Base-by-base conservation (phyloP, 2,113 vertebrate species). In the Boleophthalmus pectinirostris region DNA sequence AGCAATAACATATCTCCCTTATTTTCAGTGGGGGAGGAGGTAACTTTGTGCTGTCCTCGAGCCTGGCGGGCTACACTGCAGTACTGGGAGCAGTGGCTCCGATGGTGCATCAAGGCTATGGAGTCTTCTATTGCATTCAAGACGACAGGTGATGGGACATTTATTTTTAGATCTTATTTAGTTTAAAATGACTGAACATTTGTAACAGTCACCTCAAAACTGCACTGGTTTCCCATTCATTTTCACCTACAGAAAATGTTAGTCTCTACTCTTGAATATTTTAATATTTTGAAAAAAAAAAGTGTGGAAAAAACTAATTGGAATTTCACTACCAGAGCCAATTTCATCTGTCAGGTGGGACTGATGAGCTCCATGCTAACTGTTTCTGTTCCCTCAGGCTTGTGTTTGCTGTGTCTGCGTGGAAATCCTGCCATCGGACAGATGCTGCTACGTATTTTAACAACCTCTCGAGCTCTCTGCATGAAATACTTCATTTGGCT, bases 41-140 rank as follows among this genome's bases (percentile, higher is more conserved):
- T 12, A 98, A 97, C 91, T 99, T 99, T 69, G 80, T 96, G 66
- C 93, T 99, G 73, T 99, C 98, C 0, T 96, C 95, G 61, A 99
- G 98, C 85, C 91, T 98, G 81, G 84, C 94, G 84, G 98, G 98
- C 63, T 99, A 99, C 90, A 95, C 93, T 0, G 95, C 89, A 6
- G 54, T 95, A 3, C 83, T 82, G 53, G 98, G 98, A 24, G 87
- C 69, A 0, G 91, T 92, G 1, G 87, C 93, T 70, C 98, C 98
- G 66, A 98, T 99, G 98, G 94, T 98, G 47, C 82, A 88, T 0
- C 91, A 95, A 0, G 97, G 98, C 38, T 99, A 98, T 33, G 95
- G 98, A 38, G 95, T 96, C 87, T 98, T 99, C 91, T 99, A 99
- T 81, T 75, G 93, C 13, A 98, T 99, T 88, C 91, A 96, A 90